Evolutionary conservation across 2,797 vertebrate genomes (phyloP).

Genomic region (Brachyalestes nurse): DNA sequence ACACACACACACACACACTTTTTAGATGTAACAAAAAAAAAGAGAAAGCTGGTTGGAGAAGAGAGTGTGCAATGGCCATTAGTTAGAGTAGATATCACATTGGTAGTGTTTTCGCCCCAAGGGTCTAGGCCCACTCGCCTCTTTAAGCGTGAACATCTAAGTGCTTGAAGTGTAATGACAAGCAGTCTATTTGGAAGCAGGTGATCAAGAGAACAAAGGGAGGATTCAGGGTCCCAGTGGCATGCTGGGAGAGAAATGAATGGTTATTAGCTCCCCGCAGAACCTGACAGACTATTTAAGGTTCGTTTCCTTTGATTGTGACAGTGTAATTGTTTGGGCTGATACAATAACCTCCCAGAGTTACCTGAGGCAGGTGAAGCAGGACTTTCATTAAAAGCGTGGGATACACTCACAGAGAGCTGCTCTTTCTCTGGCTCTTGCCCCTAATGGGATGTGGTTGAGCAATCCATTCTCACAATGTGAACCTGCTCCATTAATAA

Average conservation of each 20-base stretch:
- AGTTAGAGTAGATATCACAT: conserved; percentile 64
- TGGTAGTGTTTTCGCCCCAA: conserved; percentile 45
- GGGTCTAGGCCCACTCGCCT: conserved; percentile 57
- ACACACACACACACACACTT: too few species aligned
- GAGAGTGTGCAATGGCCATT: conserved; percentile 27
- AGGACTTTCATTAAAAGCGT: conserved; percentile 85
- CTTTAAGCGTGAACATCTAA: conserved; percentile 76
- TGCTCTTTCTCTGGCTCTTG: conserved; percentile 80
- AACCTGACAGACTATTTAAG: conserved; percentile 82
- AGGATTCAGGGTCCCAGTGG: conserved; percentile 80
- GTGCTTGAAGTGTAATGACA: conserved; percentile 83
- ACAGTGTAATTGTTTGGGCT: conserved; percentile 87
- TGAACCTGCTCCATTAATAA: conserved; percentile 52
- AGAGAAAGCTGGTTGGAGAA: conserved; percentile 24
- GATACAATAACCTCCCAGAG: conserved; percentile 80
- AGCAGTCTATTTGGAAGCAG: conserved; percentile 83
- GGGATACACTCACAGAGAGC: conserved; percentile 75
- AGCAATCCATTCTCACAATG: conserved; percentile 48
- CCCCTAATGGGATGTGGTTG: conserved; percentile 73
- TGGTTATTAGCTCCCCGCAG: conserved; percentile 82
- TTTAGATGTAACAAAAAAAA: conserved; percentile 19
- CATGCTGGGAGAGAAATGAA: conserved; percentile 84
- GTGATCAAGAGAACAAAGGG: conserved; percentile 86
- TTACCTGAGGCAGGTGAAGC: conserved; percentile 84
- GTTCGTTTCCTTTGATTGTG: conserved; percentile 88